phyloP scores from a whole-genome alignment of 2,888 invertebrate species.

The Druceiella hillmani region DNA sequence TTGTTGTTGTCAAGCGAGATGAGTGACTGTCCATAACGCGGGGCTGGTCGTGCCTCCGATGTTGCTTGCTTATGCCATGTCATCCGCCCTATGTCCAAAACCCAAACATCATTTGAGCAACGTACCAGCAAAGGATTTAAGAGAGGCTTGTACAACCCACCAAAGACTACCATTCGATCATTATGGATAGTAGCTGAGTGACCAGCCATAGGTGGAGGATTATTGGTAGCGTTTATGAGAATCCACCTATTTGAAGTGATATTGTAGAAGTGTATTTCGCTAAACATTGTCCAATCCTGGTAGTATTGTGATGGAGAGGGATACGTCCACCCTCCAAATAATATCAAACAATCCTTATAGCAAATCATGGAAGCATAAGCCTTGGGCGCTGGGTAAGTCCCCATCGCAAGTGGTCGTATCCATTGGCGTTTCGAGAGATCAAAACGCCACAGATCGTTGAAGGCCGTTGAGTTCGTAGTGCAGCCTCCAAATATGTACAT shows the following conservation, averaged over 20 bases:
- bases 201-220: constrained; percentile 81
- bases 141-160: constrained; percentile 57
- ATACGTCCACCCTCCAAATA: constrained; percentile 96
- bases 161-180: constrained; percentile 80
- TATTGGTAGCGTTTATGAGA: constrained; percentile 53
- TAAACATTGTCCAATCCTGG: constrained; percentile 83
- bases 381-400: constrained; percentile 90
- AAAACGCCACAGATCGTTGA: constrained; percentile 94
- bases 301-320: constrained; percentile 81
- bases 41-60: constrained; percentile 63
- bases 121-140: constrained; percentile 37
- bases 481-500: constrained; percentile 98
- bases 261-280: constrained; percentile 87
- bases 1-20: constrained; percentile 72
- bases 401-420: constrained; percentile 78
- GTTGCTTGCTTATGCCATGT: constrained; percentile 75
- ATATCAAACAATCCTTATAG: constrained; percentile 73
- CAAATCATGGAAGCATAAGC: constrained; percentile 91
- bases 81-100: constrained; percentile 70
- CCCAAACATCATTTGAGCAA: constrained; percentile 83
- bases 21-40: constrained; percentile 92
- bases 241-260: constrained; percentile 77
- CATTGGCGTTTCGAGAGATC: constrained; percentile 82
- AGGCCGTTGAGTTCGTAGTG: constrained; percentile 88
- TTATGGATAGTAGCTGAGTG: constrained; percentile 86